Conservation (phyloP, 2,797 vertebrate genomes). For the Anabas testudineus region DNA sequence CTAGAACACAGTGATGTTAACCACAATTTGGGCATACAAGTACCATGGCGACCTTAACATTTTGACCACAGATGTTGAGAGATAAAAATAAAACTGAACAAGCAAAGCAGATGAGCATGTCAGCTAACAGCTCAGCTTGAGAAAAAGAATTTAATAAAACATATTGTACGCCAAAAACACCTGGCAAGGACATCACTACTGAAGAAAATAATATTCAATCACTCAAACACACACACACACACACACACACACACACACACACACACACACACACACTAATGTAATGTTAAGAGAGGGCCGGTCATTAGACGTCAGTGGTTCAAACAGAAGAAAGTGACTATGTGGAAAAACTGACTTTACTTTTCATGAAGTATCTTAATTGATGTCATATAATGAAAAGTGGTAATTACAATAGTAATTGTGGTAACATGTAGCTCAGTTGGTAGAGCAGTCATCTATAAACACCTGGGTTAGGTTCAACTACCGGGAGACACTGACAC, state of each 20-base stretch:
- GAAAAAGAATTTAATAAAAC: constrained; percentile 60
- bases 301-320: too few species aligned
- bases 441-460: too few species aligned
- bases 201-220: constrained; percentile 1
- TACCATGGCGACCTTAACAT: constrained; percentile 20
- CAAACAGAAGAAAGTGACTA: too few species aligned
- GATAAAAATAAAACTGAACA: constrained; percentile 33
- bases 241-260: too few species aligned
- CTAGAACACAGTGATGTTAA: neutral
- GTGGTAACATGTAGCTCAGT: too few species aligned
- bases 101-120: constrained; percentile 37
- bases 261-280: neutral
- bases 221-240: neutral
- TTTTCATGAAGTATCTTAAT: neutral
- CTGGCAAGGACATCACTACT: constrained; percentile 21
- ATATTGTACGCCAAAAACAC: constrained; percentile 50
- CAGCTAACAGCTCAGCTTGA: constrained; percentile 45
- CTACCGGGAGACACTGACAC: too few species aligned
- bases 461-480: too few species aligned
- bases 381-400: neutral
- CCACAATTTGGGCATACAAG: neutral
- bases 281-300: neutral
- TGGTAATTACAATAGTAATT: neutral
- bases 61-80: neutral
- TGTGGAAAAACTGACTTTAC: too few species aligned